These are phyloP conservation scores for Drosophila cyrtoloma DNA, from an alignment of 2,888 invertebrate genomes.

Conservation along the genomic window DNA sequence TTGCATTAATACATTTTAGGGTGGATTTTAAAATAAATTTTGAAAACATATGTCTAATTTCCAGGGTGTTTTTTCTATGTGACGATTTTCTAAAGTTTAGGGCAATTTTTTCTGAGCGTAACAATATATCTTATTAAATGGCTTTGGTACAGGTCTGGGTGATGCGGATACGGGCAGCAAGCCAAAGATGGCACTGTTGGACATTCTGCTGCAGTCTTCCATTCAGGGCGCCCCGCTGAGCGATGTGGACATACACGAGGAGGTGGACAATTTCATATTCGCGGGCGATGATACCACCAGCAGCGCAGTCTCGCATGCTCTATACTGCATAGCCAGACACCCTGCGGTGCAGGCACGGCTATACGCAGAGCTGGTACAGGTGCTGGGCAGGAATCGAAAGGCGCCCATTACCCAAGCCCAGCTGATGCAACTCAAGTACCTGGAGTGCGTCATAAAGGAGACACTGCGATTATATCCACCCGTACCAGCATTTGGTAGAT, in stretches of 20 bases:
- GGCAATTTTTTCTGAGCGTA: neutral
- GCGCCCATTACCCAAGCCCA: slow-evolving; percentile 53
- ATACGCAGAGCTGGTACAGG: slow-evolving; percentile 65
- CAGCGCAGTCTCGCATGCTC: slow-evolving; percentile 72
- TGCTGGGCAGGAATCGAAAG: slow-evolving; percentile 64
- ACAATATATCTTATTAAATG: neutral
- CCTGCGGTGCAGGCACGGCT: slow-evolving; percentile 70
- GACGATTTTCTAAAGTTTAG: neutral
- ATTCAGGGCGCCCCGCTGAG: slow-evolving; percentile 87
- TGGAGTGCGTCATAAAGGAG: slow-evolving; percentile 89
- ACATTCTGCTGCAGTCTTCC: slow-evolving; percentile 87
- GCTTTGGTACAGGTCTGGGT: slow-evolving; percentile 48
- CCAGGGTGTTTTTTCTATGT: neutral
- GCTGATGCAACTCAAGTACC: slow-evolving; percentile 74
- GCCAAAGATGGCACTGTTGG: slow-evolving; percentile 88
- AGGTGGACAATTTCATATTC: slow-evolving; percentile 91
- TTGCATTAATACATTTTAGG: neutral
- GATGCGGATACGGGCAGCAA: slow-evolving; percentile 85
- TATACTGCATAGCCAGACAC: slow-evolving; percentile 72
- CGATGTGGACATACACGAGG: slow-evolving; percentile 87
- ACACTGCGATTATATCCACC: slow-evolving; percentile 88
- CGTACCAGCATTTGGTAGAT: slow-evolving; percentile 87
- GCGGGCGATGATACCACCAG: slow-evolving; percentile 85
- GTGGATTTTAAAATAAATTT: neutral
- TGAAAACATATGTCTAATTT: neutral